Evolutionary conservation across 2,888 invertebrate genomes (phyloP).

Genomic region (Molanna angustata): DNA sequence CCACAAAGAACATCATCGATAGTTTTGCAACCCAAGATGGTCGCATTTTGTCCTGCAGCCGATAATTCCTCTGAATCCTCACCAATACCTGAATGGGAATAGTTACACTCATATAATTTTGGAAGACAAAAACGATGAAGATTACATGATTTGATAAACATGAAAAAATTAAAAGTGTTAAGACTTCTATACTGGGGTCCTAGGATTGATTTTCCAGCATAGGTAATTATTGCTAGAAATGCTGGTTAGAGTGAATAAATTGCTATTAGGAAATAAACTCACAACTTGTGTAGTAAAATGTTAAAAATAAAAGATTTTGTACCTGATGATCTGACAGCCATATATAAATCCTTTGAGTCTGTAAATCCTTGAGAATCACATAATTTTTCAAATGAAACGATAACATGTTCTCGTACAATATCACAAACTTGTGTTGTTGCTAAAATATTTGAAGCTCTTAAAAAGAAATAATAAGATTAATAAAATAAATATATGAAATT

Average conservation of each 20-base stretch:
- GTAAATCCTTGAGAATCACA: constrained; percentile 36
- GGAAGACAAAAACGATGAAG: too few relatives aligned
- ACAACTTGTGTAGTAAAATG: too few relatives aligned
- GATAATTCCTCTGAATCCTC: constrained; percentile 80
- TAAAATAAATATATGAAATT: constrained; percentile 11
- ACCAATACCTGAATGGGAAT: constrained; percentile 61
- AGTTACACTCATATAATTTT: too few relatives aligned
- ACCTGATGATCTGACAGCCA: constrained; percentile 64
- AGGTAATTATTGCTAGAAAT: too few relatives aligned
- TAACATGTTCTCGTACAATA: constrained; percentile 41
- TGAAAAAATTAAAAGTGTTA: too few relatives aligned
- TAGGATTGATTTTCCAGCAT: too few relatives aligned
- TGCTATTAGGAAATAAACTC: too few relatives aligned
- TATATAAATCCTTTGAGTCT: constrained; percentile 44
- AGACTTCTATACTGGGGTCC: too few relatives aligned
- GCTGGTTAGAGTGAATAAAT: too few relatives aligned
- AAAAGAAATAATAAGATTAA: constrained; percentile 22
- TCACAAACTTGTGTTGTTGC: constrained; percentile 42
- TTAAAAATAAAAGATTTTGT: constrained; percentile 5
- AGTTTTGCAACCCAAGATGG: constrained; percentile 65
- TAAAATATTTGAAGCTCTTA: constrained; percentile 49
- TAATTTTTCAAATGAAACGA: constrained; percentile 39
- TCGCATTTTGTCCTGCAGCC: constrained; percentile 82
- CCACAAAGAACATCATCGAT: constrained; percentile 54
- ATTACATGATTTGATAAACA: too few relatives aligned